Conservation (phyloP, 2,113 vertebrate species). For the Ictalurus punctatus region DNA sequence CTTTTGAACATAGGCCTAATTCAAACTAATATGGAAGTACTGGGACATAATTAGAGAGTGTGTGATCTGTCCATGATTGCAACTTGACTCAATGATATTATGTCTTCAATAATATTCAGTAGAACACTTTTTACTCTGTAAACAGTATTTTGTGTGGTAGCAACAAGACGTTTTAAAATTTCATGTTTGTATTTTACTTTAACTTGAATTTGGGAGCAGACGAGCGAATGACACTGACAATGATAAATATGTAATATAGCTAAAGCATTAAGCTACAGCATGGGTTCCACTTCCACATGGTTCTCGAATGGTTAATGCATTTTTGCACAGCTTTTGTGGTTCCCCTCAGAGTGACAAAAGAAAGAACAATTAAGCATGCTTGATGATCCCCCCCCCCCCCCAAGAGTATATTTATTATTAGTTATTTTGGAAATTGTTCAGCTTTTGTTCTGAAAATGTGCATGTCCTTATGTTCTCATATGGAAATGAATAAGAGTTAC, state of each 20-base stretch:
- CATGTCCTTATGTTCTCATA: background rate
- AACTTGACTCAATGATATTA: background rate
- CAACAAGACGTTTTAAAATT: background rate
- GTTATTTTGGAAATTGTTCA: background rate
- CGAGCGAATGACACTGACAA: background rate
- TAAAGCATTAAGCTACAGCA: background rate
- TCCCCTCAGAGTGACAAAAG: background rate
- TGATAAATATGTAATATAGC: background rate
- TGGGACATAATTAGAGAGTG: background rate
- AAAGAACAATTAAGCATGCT: background rate
- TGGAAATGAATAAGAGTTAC: background rate
- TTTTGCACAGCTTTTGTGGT: background rate
- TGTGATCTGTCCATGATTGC: background rate
- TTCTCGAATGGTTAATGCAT: background rate
- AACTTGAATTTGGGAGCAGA: background rate
- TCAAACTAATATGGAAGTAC: slow-evolving; percentile 11
- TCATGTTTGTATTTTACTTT: background rate
- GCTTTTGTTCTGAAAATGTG: background rate
- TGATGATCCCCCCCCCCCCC: background rate
- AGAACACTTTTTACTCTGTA: background rate
- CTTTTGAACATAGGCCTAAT: background rate
- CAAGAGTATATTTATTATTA: background rate
- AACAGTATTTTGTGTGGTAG: background rate
- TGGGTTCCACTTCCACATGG: background rate
- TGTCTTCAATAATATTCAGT: background rate